Evolutionary conservation across 2,888 invertebrate genomes (phyloP).

Genomic region (Erynnis tages): DNA sequence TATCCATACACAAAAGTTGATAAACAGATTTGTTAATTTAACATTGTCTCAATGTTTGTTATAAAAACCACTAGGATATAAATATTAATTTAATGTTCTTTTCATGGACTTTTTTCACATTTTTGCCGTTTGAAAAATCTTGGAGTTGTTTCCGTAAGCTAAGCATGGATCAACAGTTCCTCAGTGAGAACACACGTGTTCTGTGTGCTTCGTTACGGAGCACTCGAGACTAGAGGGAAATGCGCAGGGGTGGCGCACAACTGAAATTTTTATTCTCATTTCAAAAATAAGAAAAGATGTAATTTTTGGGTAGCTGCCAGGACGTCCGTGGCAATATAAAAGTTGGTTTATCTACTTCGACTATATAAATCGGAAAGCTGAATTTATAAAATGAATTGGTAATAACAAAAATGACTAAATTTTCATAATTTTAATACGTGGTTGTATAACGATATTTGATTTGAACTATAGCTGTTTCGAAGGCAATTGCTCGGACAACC

Average conservation of each 20-base stretch:
- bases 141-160: conserved; percentile 36
- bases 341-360: conserved; percentile 10
- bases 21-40: too few species aligned
- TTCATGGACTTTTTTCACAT: conserved; percentile 25
- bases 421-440: neutral
- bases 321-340: conserved; percentile 6
- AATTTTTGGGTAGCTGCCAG: conserved; percentile 23
- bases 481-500: conserved; percentile 32
- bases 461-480: too few species aligned
- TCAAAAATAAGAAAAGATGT: conserved; percentile 22
- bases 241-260: conserved; percentile 34
- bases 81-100: conserved; percentile 21
- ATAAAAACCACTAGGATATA: conserved; percentile 5
- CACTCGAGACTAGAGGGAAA: conserved; percentile 43
- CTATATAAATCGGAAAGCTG: too few species aligned
- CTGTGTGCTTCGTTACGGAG: conserved; percentile 62
- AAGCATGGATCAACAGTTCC: conserved; percentile 40
- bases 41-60: neutral
- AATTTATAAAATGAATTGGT: too few species aligned
- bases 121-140: conserved; percentile 26
- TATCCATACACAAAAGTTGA: too few species aligned
- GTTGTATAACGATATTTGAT: too few species aligned
- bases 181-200: conserved; percentile 39
- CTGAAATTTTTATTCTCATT: conserved; percentile 18
- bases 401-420: neutral